phyloP scores from a whole-genome alignment of 2,888 invertebrate genomes.

The Stratiomys singularior region DNA sequence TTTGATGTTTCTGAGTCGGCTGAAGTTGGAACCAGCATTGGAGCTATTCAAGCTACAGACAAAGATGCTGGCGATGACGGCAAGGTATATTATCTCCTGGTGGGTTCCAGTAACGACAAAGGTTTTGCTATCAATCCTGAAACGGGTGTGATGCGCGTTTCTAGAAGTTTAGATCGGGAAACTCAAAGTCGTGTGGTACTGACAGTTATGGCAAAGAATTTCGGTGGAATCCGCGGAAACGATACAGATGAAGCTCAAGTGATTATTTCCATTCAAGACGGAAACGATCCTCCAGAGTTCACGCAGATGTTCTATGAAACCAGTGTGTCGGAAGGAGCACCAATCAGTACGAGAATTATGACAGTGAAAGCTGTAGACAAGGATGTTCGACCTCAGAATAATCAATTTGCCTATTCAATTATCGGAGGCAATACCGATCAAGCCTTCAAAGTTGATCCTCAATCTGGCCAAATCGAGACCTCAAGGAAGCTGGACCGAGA shows the following conservation, averaged over 20 bases:
- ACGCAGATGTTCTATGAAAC: constrained; percentile 81
- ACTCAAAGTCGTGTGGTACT: constrained; percentile 89
- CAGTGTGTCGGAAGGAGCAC: constrained; percentile 82
- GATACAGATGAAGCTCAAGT: constrained; percentile 96
- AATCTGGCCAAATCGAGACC: constrained; percentile 84
- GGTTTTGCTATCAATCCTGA: constrained; percentile 88
- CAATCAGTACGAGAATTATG: constrained; percentile 77
- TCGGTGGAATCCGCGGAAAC: constrained; percentile 92
- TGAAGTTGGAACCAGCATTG: constrained; percentile 84
- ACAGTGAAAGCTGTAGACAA: constrained; percentile 89
- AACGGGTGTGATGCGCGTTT: constrained; percentile 85
- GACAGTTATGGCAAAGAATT: constrained; percentile 94
- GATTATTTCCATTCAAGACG: constrained; percentile 92
- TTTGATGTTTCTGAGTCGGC: constrained; percentile 94
- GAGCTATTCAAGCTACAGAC: constrained; percentile 87
- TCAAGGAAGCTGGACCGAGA: constrained; percentile 83
- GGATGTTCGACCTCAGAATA: constrained; percentile 90
- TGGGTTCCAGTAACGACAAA: constrained; percentile 91
- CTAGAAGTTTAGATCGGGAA: constrained; percentile 84
- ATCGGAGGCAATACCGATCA: constrained; percentile 85
- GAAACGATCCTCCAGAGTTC: constrained; percentile 96
- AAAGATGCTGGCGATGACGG: constrained; percentile 90
- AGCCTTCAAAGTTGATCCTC: constrained; percentile 88
- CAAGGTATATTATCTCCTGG: constrained; percentile 88
- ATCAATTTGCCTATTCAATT: constrained; percentile 91